Percentiles rank a stretch among this genome's conserved stretches.
phyloP scores from a whole-genome alignment of 2,113 vertebrate genomes.

The Nerophis ophidion region DNA sequence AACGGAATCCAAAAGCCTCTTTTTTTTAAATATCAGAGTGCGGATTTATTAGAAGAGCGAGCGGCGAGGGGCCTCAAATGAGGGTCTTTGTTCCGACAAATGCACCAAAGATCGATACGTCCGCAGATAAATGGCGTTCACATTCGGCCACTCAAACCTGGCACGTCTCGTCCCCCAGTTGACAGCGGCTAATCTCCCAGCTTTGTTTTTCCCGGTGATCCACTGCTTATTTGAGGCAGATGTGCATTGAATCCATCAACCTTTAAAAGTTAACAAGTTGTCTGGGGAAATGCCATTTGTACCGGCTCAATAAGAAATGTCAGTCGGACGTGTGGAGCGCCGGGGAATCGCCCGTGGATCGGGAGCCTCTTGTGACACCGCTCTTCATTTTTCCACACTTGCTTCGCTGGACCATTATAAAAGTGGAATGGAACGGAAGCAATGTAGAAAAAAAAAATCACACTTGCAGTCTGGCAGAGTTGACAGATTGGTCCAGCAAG shows the following conservation, averaged over 20 bases:
- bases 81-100: slow-evolving; percentile 44
- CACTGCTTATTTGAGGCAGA: slow-evolving; percentile 61
- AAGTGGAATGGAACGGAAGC: slow-evolving; percentile 20
- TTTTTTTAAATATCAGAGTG: slow-evolving; percentile 16
- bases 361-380: slow-evolving; percentile 34
- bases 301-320: slow-evolving; percentile 77
- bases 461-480: not conserved
- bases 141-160: slow-evolving; percentile 53
- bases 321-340: slow-evolving; percentile 49
- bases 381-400: slow-evolving; percentile 18
- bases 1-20: slow-evolving; percentile 11
- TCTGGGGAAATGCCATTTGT: slow-evolving; percentile 80
- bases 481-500: too few species aligned
- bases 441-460: slow-evolving; percentile 14
- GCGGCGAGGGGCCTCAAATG: slow-evolving; percentile 29
- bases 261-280: slow-evolving; percentile 85
- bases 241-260: slow-evolving; percentile 72
- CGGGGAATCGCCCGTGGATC: slow-evolving; percentile 32
- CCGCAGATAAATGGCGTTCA: slow-evolving; percentile 49
- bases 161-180: slow-evolving; percentile 56
- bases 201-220: slow-evolving; percentile 68
- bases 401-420: slow-evolving; percentile 19
- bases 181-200: slow-evolving; percentile 70
- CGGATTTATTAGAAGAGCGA: slow-evolving; percentile 11
- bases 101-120: slow-evolving; percentile 53